A percentile compares a stretch with the other conserved stretches of the same genome.
Evolutionary conservation across 2,113 vertebrate species (phyloP).

Genomic region (Panthera uncia): DNA sequence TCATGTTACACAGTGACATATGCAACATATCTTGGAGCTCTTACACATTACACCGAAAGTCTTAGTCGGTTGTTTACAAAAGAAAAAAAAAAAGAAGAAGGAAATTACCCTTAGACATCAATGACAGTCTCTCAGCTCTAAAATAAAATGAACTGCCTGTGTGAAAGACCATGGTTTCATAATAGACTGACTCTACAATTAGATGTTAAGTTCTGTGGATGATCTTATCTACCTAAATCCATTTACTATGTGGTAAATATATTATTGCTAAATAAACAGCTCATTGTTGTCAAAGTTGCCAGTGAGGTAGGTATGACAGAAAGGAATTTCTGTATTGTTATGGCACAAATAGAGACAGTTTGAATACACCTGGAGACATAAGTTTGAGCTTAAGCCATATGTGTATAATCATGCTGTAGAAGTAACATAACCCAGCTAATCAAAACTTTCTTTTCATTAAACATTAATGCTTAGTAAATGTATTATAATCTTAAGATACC

Average conservation of each 20-base stretch:
- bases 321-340: background rate
- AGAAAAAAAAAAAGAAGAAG: background rate
- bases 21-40: background rate
- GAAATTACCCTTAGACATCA: background rate
- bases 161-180: background rate
- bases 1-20: background rate
- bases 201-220: background rate
- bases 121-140: background rate
- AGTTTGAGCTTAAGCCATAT: background rate
- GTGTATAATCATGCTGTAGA: background rate
- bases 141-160: background rate
- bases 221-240: background rate
- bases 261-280: background rate
- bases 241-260: background rate
- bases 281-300: background rate
- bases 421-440: background rate
- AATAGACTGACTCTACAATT: background rate
- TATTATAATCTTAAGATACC: background rate
- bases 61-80: background rate
- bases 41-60: background rate
- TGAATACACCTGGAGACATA: background rate
- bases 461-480: background rate
- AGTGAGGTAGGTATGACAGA: background rate
- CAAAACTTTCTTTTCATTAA: constrained; percentile 25
- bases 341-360: background rate